These are phyloP conservation scores for Platyrinchus mystaceus DNA, from an alignment of 2,797 vertebrate genomes.

Conservation along the genomic window DNA sequence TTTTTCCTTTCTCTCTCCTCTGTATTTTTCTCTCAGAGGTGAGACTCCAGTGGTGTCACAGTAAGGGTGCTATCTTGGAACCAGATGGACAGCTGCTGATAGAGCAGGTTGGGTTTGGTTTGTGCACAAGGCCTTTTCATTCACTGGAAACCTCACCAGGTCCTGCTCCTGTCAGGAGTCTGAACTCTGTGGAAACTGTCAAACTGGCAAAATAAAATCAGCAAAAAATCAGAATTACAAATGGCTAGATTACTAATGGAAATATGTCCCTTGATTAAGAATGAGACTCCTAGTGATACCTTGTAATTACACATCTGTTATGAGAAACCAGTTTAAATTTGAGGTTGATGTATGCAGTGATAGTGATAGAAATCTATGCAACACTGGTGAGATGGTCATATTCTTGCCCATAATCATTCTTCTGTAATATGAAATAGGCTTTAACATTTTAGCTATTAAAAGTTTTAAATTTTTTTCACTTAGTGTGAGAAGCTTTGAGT, in stretches of 20 bases:
- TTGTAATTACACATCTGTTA: neutral
- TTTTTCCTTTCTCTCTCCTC: fast-evolving
- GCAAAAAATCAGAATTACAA: neutral
- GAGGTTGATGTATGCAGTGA: neutral
- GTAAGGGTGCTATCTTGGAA: neutral
- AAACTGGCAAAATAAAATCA: neutral
- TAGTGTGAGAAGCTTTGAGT: neutral
- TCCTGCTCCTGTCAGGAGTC: neutral
- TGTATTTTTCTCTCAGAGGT: neutral
- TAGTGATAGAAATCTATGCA: neutral
- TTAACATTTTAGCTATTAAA: neutral
- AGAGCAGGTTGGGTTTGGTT: neutral
- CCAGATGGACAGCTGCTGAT: neutral
- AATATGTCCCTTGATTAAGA: neutral
- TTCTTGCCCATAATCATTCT: neutral
- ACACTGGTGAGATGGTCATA: neutral
- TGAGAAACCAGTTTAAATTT: neutral
- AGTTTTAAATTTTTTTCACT: neutral
- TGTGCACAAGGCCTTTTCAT: neutral
- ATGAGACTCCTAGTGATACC: neutral
- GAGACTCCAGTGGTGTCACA: neutral
- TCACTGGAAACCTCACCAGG: neutral
- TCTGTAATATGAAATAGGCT: neutral
- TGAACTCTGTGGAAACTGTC: neutral
- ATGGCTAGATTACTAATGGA: neutral